These are phyloP conservation scores for Apodemia hepburni DNA, from an alignment of 2,888 invertebrate genomes.

Conservation along the genomic window DNA sequence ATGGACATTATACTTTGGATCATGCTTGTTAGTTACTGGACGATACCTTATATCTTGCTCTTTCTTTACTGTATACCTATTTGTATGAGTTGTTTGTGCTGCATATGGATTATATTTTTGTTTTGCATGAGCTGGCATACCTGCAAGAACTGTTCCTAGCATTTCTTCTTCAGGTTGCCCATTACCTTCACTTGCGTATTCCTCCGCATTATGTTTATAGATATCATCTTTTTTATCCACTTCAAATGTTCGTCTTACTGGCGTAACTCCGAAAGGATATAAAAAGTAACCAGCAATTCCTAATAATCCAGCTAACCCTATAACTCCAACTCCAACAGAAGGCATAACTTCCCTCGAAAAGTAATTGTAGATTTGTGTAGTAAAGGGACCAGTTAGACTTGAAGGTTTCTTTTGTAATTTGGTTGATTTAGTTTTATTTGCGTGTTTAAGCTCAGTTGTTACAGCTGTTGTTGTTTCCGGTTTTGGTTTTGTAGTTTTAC, in stretches of 20 bases:
- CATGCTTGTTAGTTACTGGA: slow-evolving; percentile 60
- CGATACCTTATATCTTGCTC: slow-evolving; percentile 71
- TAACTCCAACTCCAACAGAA: slow-evolving; percentile 87
- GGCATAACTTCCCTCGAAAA: slow-evolving; percentile 90
- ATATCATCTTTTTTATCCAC: slow-evolving; percentile 82
- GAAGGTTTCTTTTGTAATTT: slow-evolving; percentile 65
- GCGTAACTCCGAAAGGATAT: slow-evolving; percentile 84
- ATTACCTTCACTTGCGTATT: slow-evolving; percentile 82
- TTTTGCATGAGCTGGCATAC: slow-evolving; percentile 80
- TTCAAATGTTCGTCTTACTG: slow-evolving; percentile 83
- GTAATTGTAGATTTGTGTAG: slow-evolving; percentile 88
- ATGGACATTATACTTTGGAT: slow-evolving; percentile 60
- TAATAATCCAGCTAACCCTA: slow-evolving; percentile 86
- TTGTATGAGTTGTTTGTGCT: slow-evolving; percentile 60
- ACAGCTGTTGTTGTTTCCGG: slow-evolving; percentile 48
- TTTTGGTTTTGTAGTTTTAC: slow-evolving; percentile 74
- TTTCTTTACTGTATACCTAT: slow-evolving; percentile 61
- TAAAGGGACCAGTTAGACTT: slow-evolving; percentile 75
- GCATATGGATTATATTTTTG: slow-evolving; percentile 69
- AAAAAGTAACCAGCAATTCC: slow-evolving; percentile 89
- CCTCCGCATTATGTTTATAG: slow-evolving; percentile 84
- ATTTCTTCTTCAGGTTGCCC: slow-evolving; percentile 89
- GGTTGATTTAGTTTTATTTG: slow-evolving; percentile 77
- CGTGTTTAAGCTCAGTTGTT: slow-evolving; percentile 62
- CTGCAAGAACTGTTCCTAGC: slow-evolving; percentile 86